Percentiles rank a stretch among this genome's conserved stretches.
Conservation (phyloP, 1,140 invertebrate genomes). For the Drosophila takahashii region DNA sequence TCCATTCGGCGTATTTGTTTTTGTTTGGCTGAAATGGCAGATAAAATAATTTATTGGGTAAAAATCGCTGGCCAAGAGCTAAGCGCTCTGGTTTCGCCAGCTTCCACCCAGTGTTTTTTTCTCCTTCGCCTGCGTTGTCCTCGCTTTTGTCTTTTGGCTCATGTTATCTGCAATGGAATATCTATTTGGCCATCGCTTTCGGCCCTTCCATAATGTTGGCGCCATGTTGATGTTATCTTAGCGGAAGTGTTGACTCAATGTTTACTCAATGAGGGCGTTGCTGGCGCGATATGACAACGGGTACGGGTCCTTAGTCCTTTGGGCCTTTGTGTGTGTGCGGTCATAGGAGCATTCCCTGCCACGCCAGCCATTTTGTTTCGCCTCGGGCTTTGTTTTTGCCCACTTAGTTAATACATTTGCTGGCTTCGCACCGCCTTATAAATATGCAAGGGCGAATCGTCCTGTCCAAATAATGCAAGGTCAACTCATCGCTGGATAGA, state of each 20-base stretch:
- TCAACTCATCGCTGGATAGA: constrained; percentile 49
- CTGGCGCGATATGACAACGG: constrained; percentile 62
- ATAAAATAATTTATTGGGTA: constrained; percentile 82
- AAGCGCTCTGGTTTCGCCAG: constrained; percentile 47
- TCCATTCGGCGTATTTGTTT: constrained; percentile 40
- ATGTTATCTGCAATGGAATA: constrained; percentile 69
- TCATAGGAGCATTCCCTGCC: constrained; percentile 32
- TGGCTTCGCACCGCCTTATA: constrained; percentile 55
- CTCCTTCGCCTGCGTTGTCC: constrained; percentile 2
- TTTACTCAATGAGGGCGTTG: constrained; percentile 81
- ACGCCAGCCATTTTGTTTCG: constrained; percentile 58
- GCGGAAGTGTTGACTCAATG: constrained; percentile 82
- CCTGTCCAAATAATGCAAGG: constrained; percentile 60
- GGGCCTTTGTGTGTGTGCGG: constrained; percentile 44
- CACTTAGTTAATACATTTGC: constrained; percentile 64
- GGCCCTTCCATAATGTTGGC: constrained; percentile 78
- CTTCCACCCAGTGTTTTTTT: background rate
- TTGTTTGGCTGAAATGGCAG: constrained; percentile 51
- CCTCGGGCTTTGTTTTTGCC: constrained; percentile 50
- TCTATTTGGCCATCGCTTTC: constrained; percentile 75
- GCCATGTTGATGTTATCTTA: constrained; percentile 80
- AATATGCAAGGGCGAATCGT: constrained; percentile 64
- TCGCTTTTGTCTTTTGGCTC: constrained; percentile 39
- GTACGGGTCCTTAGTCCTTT: constrained; percentile 17
- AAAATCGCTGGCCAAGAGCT: constrained; percentile 78